Evolutionary conservation across 2,113 vertebrate genomes (phyloP).

Genomic region (Donacobius atricapilla): DNA sequence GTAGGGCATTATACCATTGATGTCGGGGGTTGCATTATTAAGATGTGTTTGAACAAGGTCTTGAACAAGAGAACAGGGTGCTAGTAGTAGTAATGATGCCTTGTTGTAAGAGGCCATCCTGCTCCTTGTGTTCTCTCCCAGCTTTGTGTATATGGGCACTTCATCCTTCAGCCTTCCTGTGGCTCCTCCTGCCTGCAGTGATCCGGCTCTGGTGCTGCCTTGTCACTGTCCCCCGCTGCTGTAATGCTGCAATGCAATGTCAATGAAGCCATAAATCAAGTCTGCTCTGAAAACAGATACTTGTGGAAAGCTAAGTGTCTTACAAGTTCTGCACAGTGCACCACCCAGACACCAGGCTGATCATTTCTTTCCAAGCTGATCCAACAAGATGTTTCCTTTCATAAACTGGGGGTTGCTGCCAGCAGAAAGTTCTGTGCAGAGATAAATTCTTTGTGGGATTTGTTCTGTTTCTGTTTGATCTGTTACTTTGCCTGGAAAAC

Average conservation of each 20-base stretch:
- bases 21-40: background rate
- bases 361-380: background rate
- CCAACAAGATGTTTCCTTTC: background rate
- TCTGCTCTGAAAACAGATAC: background rate
- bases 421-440: background rate
- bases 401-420: background rate
- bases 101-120: rapidly evolving
- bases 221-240: background rate
- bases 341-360: background rate
- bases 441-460: background rate
- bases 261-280: background rate
- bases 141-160: rapidly evolving
- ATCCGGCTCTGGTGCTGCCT: background rate
- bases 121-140: background rate
- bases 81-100: no score
- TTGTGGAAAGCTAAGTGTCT: background rate
- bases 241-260: background rate
- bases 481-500: background rate
- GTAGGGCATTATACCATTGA: background rate
- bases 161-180: background rate
- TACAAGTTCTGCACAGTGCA: background rate
- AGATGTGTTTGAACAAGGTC: background rate
- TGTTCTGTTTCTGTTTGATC: background rate
- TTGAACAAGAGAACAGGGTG: background rate
- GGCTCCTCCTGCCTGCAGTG: background rate